Base-by-base conservation (phyloP, 2,797 vertebrate species). In the Bradypodion pumilum region DNA sequence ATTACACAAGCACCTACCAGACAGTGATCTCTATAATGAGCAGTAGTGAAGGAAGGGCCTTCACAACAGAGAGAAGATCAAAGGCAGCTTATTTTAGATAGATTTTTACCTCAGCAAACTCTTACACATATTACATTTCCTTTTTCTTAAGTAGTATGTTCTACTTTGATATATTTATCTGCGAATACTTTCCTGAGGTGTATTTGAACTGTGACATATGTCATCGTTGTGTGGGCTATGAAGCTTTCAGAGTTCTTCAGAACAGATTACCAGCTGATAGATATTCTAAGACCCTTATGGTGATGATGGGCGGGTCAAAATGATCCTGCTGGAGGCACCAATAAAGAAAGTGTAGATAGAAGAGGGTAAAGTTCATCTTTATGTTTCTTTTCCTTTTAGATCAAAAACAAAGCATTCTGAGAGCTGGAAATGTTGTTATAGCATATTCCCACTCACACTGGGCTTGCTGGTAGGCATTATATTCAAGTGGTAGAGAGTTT, bases 151-250 rank as follows among this genome's bases (percentile, higher is more conserved):
- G n/a, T 63, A 25, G 23, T 2, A 69, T 0, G 0, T 74, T 86
- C 73, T 29, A 56, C 15, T 85, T 85, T 82, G 82, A 68, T 75
- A 77, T 84, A 81, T 87, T 78, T 78, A 52, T n/a, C 42, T 21
- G 29, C 42, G 82, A 74, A 60, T 56, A 56, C 40, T 76, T 79
- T 76, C 76, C 77, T 42, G 70, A 62, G 42, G 63, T 83, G 52
- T 80, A 32, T 70, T 80, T 80, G 70, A 83, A 69, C 32, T 59
- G 56, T 46, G 59, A 66, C 9, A 42, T 69, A 42, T 52, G 49
- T 72, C 63, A 76, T 78, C 79, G 27, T 63, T 21, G 21, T 69
- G 32, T 32, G n/a, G 85, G 46, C 76, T 87, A 66, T 80, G 83
- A 42, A 59, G 2, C 1, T 70, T 78, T 77, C 23, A 66, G 42